phyloP scores from a whole-genome alignment of 2,113 vertebrate genomes.

The Actinemys pallida region DNA sequence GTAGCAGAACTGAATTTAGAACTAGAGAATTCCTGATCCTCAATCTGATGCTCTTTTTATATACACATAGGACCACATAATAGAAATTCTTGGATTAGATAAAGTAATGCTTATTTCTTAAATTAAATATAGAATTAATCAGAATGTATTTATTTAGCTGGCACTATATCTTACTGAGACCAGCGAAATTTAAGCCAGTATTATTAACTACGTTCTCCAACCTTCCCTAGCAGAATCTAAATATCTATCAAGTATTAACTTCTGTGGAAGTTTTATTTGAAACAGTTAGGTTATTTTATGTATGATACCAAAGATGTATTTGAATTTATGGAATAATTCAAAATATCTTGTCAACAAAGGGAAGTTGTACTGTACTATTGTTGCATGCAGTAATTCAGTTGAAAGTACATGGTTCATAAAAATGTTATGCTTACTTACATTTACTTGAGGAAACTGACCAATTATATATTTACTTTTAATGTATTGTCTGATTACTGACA shows the following conservation, averaged over 20 bases:
- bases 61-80: neutral
- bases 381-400: neutral
- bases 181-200: neutral
- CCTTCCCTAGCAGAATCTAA: neutral
- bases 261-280: rapidly evolving
- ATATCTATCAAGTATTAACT: rapidly evolving
- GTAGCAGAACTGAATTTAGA: neutral
- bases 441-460: rapidly evolving
- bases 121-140: no score
- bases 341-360: rapidly evolving
- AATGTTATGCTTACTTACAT: rapidly evolving
- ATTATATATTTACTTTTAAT: rapidly evolving
- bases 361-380: neutral
- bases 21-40: neutral
- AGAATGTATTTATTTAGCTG: neutral
- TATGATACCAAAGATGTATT: neutral
- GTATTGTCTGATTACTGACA: rapidly evolving
- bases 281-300: neutral
- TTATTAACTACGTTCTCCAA: neutral
- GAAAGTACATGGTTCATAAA: neutral
- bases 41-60: neutral
- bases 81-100: neutral
- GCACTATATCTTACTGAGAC: neutral
- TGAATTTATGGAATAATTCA: neutral
- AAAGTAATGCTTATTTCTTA: neutral